Evolutionary conservation across 2,113 vertebrate genomes (phyloP).

Genomic region (Platysternon megacephalum): DNA sequence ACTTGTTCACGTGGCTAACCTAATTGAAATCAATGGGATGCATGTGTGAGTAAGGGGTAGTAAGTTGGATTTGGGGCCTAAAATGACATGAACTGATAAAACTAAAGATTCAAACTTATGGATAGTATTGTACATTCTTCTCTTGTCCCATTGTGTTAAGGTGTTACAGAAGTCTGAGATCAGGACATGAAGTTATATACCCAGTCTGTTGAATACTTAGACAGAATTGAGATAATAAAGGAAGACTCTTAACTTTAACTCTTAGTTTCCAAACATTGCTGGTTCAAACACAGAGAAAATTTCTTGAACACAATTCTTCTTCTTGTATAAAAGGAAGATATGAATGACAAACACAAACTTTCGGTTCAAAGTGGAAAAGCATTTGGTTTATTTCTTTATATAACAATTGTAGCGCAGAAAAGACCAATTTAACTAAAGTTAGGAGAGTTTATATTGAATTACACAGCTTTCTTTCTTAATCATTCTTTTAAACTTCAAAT

Average conservation of each 20-base stretch:
- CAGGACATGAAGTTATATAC: background rate
- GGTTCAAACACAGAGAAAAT: too few relatives aligned
- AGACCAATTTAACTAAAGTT: background rate
- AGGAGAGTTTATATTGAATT: slow-evolving; percentile 3
- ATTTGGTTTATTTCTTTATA: slow-evolving; percentile 2
- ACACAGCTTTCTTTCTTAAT: background rate
- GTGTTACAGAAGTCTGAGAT: background rate
- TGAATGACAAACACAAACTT: background rate
- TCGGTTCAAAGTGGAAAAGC: slow-evolving; percentile 10
- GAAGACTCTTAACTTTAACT: background rate
- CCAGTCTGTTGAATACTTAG: background rate
- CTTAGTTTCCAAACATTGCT: background rate
- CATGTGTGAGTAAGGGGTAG: background rate
- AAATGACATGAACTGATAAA: background rate
- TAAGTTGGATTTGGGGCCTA: background rate
- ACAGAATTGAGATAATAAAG: background rate
- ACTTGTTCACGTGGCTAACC: background rate
- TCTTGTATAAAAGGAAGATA: background rate
- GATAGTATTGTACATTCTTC: background rate
- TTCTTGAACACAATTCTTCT: background rate
- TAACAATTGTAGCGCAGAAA: slow-evolving; percentile 29
- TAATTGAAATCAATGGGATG: background rate
- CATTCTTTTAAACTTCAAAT: slow-evolving; percentile 35
- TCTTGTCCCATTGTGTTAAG: background rate
- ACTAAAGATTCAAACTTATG: background rate